Evolutionary conservation across 2,113 vertebrate genomes (phyloP).

Genomic region (Condylura cristata): DNA sequence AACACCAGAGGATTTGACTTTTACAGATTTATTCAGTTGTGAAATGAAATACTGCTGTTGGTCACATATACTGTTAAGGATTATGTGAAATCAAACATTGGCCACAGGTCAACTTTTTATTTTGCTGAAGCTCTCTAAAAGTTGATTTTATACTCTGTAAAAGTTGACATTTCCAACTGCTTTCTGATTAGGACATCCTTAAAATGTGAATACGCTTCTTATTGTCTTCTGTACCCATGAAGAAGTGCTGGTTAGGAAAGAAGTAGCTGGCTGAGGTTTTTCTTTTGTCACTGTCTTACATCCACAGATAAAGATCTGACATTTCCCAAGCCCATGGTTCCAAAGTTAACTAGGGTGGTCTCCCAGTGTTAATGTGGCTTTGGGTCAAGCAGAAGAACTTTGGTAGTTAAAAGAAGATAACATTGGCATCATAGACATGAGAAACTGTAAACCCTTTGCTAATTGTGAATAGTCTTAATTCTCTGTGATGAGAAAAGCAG

Average conservation of each 20-base stretch:
- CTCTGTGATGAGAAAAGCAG: background rate
- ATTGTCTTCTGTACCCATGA: background rate
- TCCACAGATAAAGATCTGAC: background rate
- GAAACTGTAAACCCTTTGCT: background rate
- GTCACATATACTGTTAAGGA: background rate
- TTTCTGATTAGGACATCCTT: slow-evolving; percentile 27
- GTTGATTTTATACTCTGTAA: slow-evolving; percentile 44
- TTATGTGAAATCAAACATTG: slow-evolving; percentile 30
- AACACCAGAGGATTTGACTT: background rate
- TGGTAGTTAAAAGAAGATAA: background rate
- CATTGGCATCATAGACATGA: background rate
- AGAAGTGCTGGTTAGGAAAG: background rate
- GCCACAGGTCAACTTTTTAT: background rate
- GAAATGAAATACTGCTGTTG: background rate
- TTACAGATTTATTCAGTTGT: background rate
- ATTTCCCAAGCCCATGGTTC: background rate
- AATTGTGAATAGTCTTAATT: background rate
- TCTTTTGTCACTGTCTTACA: background rate
- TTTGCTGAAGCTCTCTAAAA: slow-evolving; percentile 14
- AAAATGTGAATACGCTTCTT: background rate
- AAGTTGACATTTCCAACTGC: background rate
- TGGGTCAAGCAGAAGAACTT: background rate
- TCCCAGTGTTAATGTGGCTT: background rate
- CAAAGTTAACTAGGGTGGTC: background rate
- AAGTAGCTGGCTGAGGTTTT: background rate